Conservation (phyloP, 2,113 vertebrate species). For the Excalfactoria chinensis region DNA sequence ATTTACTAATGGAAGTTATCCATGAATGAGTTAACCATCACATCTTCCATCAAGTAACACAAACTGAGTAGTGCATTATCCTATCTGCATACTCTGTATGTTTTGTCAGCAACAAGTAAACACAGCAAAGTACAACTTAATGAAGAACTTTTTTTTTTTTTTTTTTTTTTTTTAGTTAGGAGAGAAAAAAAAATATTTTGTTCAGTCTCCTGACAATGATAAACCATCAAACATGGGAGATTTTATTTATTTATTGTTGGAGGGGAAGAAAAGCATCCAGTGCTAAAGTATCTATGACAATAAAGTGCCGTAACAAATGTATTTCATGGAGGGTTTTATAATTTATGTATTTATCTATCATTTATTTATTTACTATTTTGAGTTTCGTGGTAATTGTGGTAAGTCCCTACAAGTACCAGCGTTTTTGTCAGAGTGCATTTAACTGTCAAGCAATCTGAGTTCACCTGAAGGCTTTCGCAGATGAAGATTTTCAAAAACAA, state of each 20-base stretch:
- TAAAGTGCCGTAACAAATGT: neutral
- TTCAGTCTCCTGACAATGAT: neutral
- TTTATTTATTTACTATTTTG: neutral
- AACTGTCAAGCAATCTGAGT: neutral
- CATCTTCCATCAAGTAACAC: conserved; percentile 31
- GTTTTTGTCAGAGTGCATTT: neutral
- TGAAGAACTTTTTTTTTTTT: neutral
- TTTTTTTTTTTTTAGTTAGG: neutral
- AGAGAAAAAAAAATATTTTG: conserved; percentile 9
- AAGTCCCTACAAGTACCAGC: neutral
- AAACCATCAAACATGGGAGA: neutral
- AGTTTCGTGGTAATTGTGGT: neutral
- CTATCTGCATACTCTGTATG: neutral
- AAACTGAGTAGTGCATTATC: neutral
- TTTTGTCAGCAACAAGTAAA: conserved; percentile 28
- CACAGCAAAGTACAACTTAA: conserved; percentile 14
- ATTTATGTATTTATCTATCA: neutral
- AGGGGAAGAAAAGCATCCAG: neutral
- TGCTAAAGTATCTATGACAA: neutral
- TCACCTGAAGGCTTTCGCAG: neutral
- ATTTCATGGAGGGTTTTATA: neutral
- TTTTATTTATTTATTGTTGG: fast-evolving
- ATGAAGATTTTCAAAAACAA: neutral
- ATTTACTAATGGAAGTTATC: neutral
- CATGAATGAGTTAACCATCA: conserved; percentile 20